These are phyloP conservation scores for Hylia prasina DNA, from an alignment of 2,113 vertebrate species.

Conservation along the genomic window DNA sequence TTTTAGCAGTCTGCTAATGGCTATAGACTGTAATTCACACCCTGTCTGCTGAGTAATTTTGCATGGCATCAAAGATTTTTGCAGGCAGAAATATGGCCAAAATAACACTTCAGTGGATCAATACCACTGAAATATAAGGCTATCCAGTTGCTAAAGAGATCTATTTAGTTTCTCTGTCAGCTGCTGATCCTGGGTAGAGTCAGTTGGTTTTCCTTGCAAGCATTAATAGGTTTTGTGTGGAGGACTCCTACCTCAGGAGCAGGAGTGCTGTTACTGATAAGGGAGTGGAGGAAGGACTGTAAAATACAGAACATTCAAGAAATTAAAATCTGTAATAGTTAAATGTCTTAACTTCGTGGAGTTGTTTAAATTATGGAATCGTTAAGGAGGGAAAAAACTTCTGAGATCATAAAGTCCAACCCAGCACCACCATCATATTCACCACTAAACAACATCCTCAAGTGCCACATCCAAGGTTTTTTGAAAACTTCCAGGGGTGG, in stretches of 20 bases:
- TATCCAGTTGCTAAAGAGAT: constrained; percentile 52
- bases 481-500: background rate
- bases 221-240: background rate
- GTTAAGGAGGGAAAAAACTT: background rate
- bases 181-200: background rate
- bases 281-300: background rate
- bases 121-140: constrained; percentile 65
- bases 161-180: constrained; percentile 53
- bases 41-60: constrained; percentile 47
- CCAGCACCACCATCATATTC: background rate
- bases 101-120: constrained; percentile 65
- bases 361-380: background rate
- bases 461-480: background rate
- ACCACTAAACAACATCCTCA: background rate
- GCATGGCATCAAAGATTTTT: constrained; percentile 54
- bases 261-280: background rate
- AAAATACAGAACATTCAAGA: background rate
- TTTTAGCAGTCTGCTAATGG: background rate
- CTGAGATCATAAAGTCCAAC: no score
- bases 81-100: constrained; percentile 34
- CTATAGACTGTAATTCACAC: constrained; percentile 1
- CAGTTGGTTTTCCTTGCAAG: background rate
- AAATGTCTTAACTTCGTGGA: background rate
- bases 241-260: background rate
- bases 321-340: background rate